Evolutionary conservation across 2,797 vertebrate genomes (phyloP), one percentile per base, ranked within the genome.

Genomic region (Molothrus ater): DNA sequence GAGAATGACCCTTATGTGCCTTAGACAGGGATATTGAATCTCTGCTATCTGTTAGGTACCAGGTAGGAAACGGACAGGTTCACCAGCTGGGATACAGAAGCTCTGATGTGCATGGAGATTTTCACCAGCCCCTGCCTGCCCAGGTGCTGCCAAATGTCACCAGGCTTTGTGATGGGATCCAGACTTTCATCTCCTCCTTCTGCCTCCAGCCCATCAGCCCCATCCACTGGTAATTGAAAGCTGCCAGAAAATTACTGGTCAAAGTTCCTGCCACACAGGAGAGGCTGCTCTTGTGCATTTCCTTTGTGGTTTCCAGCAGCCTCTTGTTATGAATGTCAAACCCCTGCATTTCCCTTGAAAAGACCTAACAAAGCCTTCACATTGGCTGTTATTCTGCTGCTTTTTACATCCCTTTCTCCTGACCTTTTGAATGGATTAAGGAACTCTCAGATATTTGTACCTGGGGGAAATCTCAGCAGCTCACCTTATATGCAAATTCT

Each of bases 401-500:
- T 88, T 93, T 94, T 81, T 74, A n/a, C 68, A 80, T 65, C 60
- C 57, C 59, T 92, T 90, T 73, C 86, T 90, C 70, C 26, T 86
- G 88, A 73, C 56, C 61, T 92, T 90, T 93, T 47, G 56, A 92
- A 82, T 0, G 1, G 76, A 92, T 94, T 86, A 94, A 95, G 88
- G 93, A 94, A 68, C 45, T 47, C 48, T 88, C 56, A 53, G 60
- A 80, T 70, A 72, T 32, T 6, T 13, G 64, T 93, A 92, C 95
- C 92, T 92, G 91, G 74, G 90, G 92, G 88, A 93, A 86, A 93
- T 81, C 63, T 70, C 34, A 9, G 54, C 0, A 0, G 48, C 66
- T 84, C 90, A 82, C 84, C 83, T 82, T 76, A 66, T 76, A 95
- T 95, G 90, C 64, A 94, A 93, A 96, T 94, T 79, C 45, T 8